phyloP scores from a whole-genome alignment of 1,140 invertebrate genomes.

The Dendrolimus kikuchii region DNA sequence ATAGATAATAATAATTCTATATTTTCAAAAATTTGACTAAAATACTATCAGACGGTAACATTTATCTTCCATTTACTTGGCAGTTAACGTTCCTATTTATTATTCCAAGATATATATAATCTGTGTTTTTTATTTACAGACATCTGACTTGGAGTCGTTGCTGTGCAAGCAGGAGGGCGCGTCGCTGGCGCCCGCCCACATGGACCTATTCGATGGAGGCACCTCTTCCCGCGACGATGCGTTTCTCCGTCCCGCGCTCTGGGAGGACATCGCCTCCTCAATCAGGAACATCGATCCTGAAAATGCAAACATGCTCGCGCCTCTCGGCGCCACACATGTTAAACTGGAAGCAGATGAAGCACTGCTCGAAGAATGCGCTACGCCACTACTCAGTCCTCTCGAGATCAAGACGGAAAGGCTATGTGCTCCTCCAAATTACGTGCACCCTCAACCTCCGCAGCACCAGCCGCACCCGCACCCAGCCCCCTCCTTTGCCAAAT shows the following conservation, averaged over 20 bases:
- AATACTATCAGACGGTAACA: too few relatives aligned
- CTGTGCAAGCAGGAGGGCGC: conserved; percentile 68
- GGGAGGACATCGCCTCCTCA: conserved; percentile 92
- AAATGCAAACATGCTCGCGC: conserved; percentile 88
- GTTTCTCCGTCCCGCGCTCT: conserved; percentile 85
- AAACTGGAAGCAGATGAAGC: conserved; percentile 84
- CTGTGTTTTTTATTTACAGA: conserved; percentile 38
- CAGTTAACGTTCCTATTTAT: too few relatives aligned
- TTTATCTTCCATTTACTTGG: too few relatives aligned
- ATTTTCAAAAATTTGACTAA: too few relatives aligned
- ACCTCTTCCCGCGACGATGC: conserved; percentile 82
- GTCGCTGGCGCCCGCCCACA: conserved; percentile 55
- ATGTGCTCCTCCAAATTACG: conserved; percentile 59
- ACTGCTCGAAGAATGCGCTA: conserved; percentile 68
- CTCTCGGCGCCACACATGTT: conserved; percentile 74
- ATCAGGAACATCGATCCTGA: conserved; percentile 91
- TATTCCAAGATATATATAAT: not conserved
- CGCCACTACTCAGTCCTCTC: conserved; percentile 79
- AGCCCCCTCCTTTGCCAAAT: conserved; percentile 49
- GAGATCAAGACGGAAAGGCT: conserved; percentile 82
- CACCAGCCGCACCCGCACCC: conserved; percentile 50
- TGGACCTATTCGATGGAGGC: conserved; percentile 64
- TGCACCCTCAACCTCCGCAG: conserved; percentile 63
- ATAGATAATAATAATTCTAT: not conserved
- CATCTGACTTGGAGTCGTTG: conserved; percentile 69